Conservation (phyloP, 2,888 invertebrate species). For the Toxonevra muliebris region DNA sequence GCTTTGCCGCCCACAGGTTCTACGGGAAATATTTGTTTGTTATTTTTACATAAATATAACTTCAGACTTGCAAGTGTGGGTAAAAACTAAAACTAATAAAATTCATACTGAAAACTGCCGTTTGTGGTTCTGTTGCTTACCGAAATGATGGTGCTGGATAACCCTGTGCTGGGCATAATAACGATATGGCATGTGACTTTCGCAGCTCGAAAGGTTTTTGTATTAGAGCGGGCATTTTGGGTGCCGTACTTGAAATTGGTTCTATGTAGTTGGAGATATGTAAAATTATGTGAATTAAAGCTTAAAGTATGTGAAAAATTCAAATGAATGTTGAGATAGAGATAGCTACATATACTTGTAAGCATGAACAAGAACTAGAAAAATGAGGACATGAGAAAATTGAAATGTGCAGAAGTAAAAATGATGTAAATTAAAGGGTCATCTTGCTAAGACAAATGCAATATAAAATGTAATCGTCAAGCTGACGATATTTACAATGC, state of each 20-base stretch:
- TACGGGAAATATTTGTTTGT: conserved; percentile 24
- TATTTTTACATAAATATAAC: not conserved
- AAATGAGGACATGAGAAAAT: too few relatives aligned
- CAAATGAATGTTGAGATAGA: conserved; percentile 36
- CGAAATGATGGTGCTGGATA: conserved; percentile 79
- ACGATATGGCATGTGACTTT: conserved; percentile 51
- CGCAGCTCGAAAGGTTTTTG: conserved; percentile 60
- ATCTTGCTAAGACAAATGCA: too few relatives aligned
- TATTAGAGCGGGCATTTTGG: conserved; percentile 65
- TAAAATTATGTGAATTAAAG: not conserved
- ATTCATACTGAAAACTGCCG: conserved; percentile 19
- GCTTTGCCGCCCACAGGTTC: conserved; percentile 62
- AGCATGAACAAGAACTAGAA: too few relatives aligned
- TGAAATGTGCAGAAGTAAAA: too few relatives aligned
- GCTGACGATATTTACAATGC: too few relatives aligned
- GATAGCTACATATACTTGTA: not conserved
- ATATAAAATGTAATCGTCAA: too few relatives aligned
- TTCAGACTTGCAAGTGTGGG: not conserved
- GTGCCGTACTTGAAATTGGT: conserved; percentile 65
- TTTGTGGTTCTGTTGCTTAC: conserved; percentile 62
- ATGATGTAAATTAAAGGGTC: too few relatives aligned
- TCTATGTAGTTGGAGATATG: conserved; percentile 26
- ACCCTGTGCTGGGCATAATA: conserved; percentile 80
- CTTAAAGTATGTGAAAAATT: not conserved
- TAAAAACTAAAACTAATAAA: conserved; percentile 6